Percentiles rank a stretch among this genome's conserved stretches.
Evolutionary conservation across 1,140 invertebrate species (phyloP).

Genomic region (Melitaea cinxia): DNA sequence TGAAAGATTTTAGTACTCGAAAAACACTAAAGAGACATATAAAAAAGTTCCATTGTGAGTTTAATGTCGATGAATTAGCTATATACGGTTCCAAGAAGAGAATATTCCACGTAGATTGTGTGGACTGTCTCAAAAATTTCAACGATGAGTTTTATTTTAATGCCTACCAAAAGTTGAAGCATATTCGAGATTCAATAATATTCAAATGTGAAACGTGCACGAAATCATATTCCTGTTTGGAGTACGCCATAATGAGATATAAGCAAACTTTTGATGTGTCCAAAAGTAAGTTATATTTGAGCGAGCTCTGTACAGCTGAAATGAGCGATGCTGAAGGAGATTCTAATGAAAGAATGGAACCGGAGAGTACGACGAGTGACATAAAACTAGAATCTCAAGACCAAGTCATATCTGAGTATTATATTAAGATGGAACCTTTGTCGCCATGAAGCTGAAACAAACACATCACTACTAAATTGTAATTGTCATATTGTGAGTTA

Average conservation of each 20-base stretch:
- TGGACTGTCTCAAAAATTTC: conserved; percentile 59
- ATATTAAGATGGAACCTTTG: conserved; percentile 16
- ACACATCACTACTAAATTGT: background rate
- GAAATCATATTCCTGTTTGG: conserved; percentile 50
- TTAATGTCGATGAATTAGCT: conserved; percentile 57
- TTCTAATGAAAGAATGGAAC: conserved; percentile 6
- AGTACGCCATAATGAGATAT: conserved; percentile 60
- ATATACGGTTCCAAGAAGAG: conserved; percentile 46
- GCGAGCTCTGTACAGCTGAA: conserved; percentile 62
- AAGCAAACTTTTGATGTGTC: conserved; percentile 41
- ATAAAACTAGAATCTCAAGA: conserved; percentile 8
- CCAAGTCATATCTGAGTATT: background rate
- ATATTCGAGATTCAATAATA: conserved; percentile 46
- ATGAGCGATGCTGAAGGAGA: conserved; percentile 49
- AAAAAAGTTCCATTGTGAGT: conserved; percentile 62
- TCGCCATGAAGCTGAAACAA: conserved; percentile 11
- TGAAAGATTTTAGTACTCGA: conserved; percentile 66
- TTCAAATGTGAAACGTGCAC: conserved; percentile 59
- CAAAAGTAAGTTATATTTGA: conserved; percentile 57
- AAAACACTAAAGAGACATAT: conserved; percentile 68
- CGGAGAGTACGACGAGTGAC: conserved; percentile 10
- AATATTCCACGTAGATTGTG: conserved; percentile 53
- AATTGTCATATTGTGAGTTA: too few species aligned
- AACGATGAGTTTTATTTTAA: conserved; percentile 49
- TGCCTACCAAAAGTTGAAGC: conserved; percentile 47